Conservation (phyloP, 2,113 vertebrate genomes). For the Menura novaehollandiae region DNA sequence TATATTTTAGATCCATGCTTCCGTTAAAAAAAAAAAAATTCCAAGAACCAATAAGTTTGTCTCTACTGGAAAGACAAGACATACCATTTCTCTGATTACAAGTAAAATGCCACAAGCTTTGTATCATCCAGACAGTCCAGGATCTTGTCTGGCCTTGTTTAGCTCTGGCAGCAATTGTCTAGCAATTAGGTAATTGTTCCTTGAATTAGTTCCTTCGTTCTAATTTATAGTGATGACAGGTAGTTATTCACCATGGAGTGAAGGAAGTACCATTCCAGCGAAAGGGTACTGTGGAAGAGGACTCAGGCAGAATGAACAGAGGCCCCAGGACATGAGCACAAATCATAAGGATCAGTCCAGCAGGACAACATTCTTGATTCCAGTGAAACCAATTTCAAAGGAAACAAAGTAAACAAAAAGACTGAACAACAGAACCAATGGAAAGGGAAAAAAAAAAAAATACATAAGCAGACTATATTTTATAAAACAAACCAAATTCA, state of each 20-base stretch:
- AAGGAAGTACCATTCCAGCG: not conserved
- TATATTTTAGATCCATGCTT: not conserved
- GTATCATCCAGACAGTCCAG: not conserved
- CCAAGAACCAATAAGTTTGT: not conserved
- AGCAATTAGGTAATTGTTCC: not conserved
- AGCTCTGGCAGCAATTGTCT: not conserved
- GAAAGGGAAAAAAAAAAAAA: not conserved
- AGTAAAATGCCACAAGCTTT: not conserved
- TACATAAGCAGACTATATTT: not conserved
- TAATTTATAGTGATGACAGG: not conserved
- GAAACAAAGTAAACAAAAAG: not conserved
- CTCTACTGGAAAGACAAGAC: not conserved
- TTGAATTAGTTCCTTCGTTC: not conserved
- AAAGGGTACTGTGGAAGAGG: no score
- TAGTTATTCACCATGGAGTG: not conserved
- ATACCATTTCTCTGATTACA: not conserved
- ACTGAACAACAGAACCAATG: not conserved
- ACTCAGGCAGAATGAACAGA: not conserved
- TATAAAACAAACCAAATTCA: not conserved
- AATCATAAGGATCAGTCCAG: accelerated
- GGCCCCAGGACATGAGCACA: not conserved
- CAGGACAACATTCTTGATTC: not conserved
- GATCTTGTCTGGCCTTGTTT: not conserved
- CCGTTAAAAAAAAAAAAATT: not conserved
- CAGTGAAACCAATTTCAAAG: not conserved